Percentiles rank a stretch among this genome's conserved stretches.
These are phyloP conservation scores for Callimico goeldii DNA, from an alignment of 2,797 vertebrate species.

Conservation along the genomic window DNA sequence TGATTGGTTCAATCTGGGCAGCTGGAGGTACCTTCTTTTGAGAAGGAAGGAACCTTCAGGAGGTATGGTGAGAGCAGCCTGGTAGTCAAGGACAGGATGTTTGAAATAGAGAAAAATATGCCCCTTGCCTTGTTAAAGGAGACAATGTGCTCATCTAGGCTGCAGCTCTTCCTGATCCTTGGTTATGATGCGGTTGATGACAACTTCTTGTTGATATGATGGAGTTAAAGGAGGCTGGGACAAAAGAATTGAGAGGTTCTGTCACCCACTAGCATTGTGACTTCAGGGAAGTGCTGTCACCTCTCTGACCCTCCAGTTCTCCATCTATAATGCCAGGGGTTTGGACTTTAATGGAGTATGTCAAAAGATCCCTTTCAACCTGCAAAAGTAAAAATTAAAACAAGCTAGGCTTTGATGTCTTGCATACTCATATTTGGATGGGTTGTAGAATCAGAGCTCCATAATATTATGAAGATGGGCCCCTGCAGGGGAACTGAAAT, in stretches of 20 bases:
- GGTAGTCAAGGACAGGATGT: background rate
- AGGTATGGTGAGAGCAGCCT: background rate
- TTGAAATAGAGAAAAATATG: background rate
- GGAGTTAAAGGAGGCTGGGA: background rate
- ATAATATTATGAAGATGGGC: background rate
- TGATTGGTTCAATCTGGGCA: background rate
- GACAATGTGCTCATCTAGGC: background rate
- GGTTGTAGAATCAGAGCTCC: background rate
- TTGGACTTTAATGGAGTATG: background rate
- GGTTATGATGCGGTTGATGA: background rate
- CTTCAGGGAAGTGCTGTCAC: background rate
- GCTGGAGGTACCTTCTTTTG: background rate
- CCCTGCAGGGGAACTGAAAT: background rate
- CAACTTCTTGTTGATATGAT: background rate
- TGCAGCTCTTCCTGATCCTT: background rate
- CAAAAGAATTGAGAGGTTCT: conserved; percentile 6
- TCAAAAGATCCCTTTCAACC: background rate
- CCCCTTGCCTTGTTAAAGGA: background rate
- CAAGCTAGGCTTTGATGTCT: background rate
- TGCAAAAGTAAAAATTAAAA: background rate
- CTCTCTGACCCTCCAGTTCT: background rate
- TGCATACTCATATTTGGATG: background rate
- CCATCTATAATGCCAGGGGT: background rate
- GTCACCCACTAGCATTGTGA: background rate
- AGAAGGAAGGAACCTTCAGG: background rate